phyloP scores from a whole-genome alignment of 1,140 invertebrate genomes.

The Cheumatopsyche charites region DNA sequence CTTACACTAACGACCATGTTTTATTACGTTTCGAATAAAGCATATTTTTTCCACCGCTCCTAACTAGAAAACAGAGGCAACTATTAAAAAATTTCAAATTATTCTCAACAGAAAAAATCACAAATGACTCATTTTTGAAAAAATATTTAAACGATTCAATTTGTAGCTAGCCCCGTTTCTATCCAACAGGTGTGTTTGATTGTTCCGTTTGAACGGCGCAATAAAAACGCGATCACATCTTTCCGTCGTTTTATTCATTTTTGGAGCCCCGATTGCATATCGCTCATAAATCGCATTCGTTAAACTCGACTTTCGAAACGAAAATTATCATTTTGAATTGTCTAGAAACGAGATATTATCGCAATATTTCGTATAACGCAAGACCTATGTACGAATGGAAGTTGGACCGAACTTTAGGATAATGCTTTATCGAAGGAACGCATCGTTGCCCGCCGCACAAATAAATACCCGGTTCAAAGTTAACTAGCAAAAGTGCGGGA shows the following conservation, averaged over 20 bases:
- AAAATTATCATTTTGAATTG: too few species aligned
- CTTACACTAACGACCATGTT: too few species aligned
- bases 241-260: not conserved
- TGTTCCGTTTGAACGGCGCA: conserved; percentile 2
- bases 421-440: conserved; percentile 16
- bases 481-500: not conserved
- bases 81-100: too few species aligned
- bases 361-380: not conserved
- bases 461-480: too few species aligned
- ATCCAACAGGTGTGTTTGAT: conserved; percentile 32
- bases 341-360: not conserved
- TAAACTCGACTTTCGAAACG: too few species aligned
- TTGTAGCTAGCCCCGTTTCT: not conserved
- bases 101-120: too few species aligned
- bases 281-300: not conserved
- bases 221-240: conserved; percentile 23
- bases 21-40: too few species aligned
- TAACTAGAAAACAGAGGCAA: too few species aligned
- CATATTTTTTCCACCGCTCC: too few species aligned
- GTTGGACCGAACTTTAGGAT: conserved; percentile 5
- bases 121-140: too few species aligned
- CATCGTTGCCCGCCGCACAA: not conserved
- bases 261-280: not conserved
- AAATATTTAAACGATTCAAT: too few species aligned
- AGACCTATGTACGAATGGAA: not conserved